Evolutionary conservation across 2,888 invertebrate genomes (phyloP).

Genomic region (Teinopalpus imperialis): DNA sequence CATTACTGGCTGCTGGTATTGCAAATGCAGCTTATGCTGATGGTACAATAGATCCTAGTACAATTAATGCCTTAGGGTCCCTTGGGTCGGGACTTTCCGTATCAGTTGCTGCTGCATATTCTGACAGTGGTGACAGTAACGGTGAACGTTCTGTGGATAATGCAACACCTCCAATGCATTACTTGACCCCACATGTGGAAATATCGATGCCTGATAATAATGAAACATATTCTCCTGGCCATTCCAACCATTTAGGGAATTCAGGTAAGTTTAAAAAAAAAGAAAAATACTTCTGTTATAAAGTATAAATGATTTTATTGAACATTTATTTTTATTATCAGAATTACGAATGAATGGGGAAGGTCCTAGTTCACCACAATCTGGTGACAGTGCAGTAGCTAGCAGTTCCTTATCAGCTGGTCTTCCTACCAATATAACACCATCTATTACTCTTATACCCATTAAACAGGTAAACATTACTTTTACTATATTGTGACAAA

Average conservation of each 20-base stretch:
- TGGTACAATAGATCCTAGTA: constrained; percentile 75
- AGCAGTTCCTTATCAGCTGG: constrained; percentile 85
- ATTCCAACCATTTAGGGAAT: constrained; percentile 64
- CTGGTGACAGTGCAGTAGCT: constrained; percentile 89
- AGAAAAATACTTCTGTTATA: too few relatives aligned
- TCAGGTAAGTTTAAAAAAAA: constrained; percentile 46
- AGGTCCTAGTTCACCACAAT: constrained; percentile 90
- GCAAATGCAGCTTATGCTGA: constrained; percentile 82
- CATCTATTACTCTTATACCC: constrained; percentile 92
- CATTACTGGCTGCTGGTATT: constrained; percentile 86
- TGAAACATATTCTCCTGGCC: constrained; percentile 83
- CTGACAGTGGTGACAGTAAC: constrained; percentile 92
- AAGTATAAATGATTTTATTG: background rate
- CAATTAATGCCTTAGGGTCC: constrained; percentile 78
- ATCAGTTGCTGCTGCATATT: constrained; percentile 87
- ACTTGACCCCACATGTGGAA: constrained; percentile 94
- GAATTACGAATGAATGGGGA: constrained; percentile 84
- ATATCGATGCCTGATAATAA: constrained; percentile 94
- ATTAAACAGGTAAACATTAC: constrained; percentile 87
- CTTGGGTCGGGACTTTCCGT: constrained; percentile 85
- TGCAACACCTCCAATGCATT: constrained; percentile 95
- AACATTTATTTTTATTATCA: constrained; percentile 30
- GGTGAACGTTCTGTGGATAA: constrained; percentile 91
- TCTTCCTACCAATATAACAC: constrained; percentile 85
- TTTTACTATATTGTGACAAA: too few relatives aligned